These are phyloP conservation scores for Heterotis niloticus DNA, from an alignment of 2,113 vertebrate species.

Conservation along the genomic window DNA sequence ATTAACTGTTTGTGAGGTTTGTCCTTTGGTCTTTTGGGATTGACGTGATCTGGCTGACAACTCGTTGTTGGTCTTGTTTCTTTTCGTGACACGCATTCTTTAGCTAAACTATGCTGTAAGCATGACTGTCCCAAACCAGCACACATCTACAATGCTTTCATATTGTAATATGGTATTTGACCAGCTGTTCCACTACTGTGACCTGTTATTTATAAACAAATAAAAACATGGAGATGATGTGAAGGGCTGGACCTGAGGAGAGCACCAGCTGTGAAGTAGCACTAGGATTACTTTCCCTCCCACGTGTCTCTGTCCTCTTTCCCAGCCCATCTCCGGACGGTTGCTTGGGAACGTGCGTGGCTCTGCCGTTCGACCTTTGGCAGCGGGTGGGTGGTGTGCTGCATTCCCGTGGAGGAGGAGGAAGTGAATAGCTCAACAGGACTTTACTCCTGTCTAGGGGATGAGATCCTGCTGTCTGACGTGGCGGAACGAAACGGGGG, in stretches of 20 bases:
- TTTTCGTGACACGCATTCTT: no score
- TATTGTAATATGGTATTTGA: no score
- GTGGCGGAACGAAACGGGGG: no score
- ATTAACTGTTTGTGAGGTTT: no score
- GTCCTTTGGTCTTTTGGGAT: no score
- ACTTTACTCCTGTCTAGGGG: slow-evolving; percentile 41
- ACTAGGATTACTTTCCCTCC: slow-evolving; percentile 20
- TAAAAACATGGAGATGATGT: background rate
- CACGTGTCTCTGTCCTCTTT: slow-evolving; percentile 17
- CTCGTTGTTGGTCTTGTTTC: no score
- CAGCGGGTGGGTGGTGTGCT: slow-evolving; percentile 26
- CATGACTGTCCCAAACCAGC: no score
- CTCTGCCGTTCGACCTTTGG: slow-evolving; percentile 40
- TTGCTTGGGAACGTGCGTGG: background rate
- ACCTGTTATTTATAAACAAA: no score
- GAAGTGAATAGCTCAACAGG: slow-evolving; percentile 16
- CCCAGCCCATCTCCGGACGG: background rate
- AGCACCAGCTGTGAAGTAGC: slow-evolving; percentile 14
- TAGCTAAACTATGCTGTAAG: no score
- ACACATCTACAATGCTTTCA: no score
- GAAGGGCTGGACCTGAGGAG: background rate
- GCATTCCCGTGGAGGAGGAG: slow-evolving; percentile 11
- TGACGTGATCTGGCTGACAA: no score
- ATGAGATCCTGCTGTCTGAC: background rate
- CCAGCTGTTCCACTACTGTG: no score